Percentiles rank a stretch among this genome's conserved stretches.
phyloP scores from a whole-genome alignment of 2,113 vertebrate species.

The Pachypanchax playfairii region DNA sequence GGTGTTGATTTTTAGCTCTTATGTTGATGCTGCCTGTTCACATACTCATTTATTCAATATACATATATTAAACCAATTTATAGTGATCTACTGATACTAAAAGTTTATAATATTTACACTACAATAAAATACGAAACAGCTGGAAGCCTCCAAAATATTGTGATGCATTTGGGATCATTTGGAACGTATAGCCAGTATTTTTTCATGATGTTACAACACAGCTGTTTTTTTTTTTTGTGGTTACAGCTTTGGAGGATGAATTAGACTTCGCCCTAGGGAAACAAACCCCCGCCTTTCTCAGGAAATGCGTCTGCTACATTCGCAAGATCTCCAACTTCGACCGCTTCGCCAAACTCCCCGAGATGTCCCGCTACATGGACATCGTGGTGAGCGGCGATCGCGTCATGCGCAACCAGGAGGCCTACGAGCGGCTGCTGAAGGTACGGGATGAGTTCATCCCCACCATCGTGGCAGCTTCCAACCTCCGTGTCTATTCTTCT shows the following conservation, averaged over 20 bases:
- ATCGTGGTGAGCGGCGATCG: constrained; percentile 84
- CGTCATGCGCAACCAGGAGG: constrained; percentile 89
- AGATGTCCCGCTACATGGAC: constrained; percentile 96
- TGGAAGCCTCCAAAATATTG: too few relatives aligned
- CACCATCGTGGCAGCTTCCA: constrained; percentile 92
- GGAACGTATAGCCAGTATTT: too few relatives aligned
- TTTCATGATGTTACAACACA: too few relatives aligned
- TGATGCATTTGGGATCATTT: too few relatives aligned
- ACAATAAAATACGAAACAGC: too few relatives aligned
- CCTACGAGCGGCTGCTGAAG: constrained; percentile 91
- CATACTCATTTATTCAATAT: too few relatives aligned
- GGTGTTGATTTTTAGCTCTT: too few relatives aligned
- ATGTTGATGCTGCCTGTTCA: too few relatives aligned
- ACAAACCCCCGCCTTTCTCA: constrained; percentile 96
- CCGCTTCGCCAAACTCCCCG: constrained; percentile 92
- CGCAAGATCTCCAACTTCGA: constrained; percentile 98
- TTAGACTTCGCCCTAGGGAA: constrained; percentile 97
- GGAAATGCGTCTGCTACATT: constrained; percentile 99
- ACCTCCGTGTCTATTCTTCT: constrained; percentile 95
- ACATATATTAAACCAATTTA: too few relatives aligned
- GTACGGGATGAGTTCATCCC: constrained; percentile 98
- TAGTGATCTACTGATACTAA: too few relatives aligned
- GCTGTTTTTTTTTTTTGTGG: background rate
- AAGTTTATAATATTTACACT: too few relatives aligned
- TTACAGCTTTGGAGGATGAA: constrained; percentile 94